These are phyloP conservation scores for Drosophila melanosoma DNA, from an alignment of 2,888 invertebrate genomes.

Conservation along the genomic window DNA sequence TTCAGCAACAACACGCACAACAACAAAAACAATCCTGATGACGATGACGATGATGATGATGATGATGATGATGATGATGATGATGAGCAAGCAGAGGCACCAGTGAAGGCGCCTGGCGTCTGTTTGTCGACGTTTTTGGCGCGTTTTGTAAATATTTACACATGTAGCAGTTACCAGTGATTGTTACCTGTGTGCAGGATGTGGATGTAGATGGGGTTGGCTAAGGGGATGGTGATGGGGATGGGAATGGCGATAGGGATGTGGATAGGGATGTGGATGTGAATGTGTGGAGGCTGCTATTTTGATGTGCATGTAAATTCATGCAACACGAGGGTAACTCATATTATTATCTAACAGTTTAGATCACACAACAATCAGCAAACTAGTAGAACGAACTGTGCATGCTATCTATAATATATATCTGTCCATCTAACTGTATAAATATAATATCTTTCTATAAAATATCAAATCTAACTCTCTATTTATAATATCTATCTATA, in stretches of 20 bases:
- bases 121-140: slow-evolving; percentile 78
- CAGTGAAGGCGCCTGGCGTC: slow-evolving; percentile 68
- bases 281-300: slow-evolving; percentile 10
- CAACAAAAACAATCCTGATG: slow-evolving; percentile 15
- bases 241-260: not conserved
- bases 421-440: not conserved
- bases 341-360: not conserved
- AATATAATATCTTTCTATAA: not conserved
- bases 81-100: slow-evolving; percentile 55
- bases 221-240: too few species aligned
- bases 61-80: not conserved
- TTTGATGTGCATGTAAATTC: slow-evolving; percentile 49
- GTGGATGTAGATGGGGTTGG: not conserved
- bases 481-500: too few species aligned
- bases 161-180: slow-evolving; percentile 80
- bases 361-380: not conserved
- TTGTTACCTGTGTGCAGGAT: slow-evolving; percentile 53
- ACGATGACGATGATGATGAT: not conserved
- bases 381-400: not conserved
- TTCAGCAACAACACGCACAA: slow-evolving; percentile 29
- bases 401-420: too few species aligned
- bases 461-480: too few species aligned
- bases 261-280: not conserved
- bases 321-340: slow-evolving; percentile 32
- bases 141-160: slow-evolving; percentile 81